Conservation (phyloP, 2,888 invertebrate genomes). For the Agrypnus murinus region DNA sequence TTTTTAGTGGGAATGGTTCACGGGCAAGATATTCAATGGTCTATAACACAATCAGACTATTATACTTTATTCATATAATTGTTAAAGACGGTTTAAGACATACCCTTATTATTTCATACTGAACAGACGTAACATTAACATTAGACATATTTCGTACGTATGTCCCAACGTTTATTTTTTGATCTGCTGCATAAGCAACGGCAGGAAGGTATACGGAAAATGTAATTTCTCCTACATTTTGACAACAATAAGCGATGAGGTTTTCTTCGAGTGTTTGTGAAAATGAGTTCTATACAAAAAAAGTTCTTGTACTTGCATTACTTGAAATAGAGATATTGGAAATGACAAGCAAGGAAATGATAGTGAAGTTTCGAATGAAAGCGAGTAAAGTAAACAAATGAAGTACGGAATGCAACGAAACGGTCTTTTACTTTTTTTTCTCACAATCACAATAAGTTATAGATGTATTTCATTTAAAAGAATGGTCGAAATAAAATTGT, state of each 20-base stretch:
- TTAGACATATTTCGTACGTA: slow-evolving; percentile 82
- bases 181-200: slow-evolving; percentile 85
- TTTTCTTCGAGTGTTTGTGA: neutral
- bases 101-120: slow-evolving; percentile 12
- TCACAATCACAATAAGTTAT: too few relatives aligned
- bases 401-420: too few relatives aligned
- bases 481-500: too few relatives aligned
- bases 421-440: neutral
- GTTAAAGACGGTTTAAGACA: neutral
- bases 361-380: too few relatives aligned
- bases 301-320: too few relatives aligned
- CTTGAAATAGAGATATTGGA: too few relatives aligned
- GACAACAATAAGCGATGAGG: too few relatives aligned
- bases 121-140: slow-evolving; percentile 16
- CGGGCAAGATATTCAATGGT: neutral
- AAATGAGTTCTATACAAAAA: too few relatives aligned
- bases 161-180: slow-evolving; percentile 80
- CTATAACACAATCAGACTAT: neutral
- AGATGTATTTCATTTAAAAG: too few relatives aligned
- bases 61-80: too few relatives aligned
- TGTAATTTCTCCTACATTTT: slow-evolving; percentile 24
- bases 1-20: neutral
- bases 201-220: slow-evolving; percentile 65
- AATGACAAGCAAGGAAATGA: too few relatives aligned
- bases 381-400: too few relatives aligned